Conservation (phyloP, 2,113 vertebrate species). For the Microcebus griseorufus region DNA sequence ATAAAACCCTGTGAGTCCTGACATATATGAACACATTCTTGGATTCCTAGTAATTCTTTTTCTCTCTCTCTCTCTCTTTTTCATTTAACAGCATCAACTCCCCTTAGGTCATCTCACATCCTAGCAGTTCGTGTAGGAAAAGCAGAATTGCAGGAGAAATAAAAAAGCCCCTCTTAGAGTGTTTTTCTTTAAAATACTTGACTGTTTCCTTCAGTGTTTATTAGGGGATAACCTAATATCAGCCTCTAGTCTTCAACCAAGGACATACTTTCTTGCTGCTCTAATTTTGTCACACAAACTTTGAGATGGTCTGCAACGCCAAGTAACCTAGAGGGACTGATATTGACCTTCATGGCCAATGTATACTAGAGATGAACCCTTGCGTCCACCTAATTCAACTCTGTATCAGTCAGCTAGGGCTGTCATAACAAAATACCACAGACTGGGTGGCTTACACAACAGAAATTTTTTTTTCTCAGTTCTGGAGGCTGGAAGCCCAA, state of each 20-base stretch:
- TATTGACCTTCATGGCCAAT: neutral
- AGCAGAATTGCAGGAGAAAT: neutral
- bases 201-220: neutral
- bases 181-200: constrained; percentile 30
- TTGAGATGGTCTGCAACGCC: neutral
- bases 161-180: neutral
- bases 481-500: neutral
- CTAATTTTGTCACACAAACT: neutral
- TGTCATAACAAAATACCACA: neutral
- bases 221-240: neutral
- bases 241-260: neutral
- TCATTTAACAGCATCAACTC: neutral
- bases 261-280: neutral
- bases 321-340: neutral
- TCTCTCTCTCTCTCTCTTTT: neutral
- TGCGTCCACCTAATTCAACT: neutral
- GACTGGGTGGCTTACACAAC: neutral
- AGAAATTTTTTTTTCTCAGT: neutral
- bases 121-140: constrained; percentile 11
- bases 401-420: neutral
- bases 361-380: neutral
- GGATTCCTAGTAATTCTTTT: neutral
- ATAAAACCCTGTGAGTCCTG: constrained; percentile 45
- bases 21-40: neutral
- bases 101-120: constrained; percentile 24